These are phyloP conservation scores for Vidua chalybeata DNA, from an alignment of 2,113 vertebrate species.

Conservation along the genomic window DNA sequence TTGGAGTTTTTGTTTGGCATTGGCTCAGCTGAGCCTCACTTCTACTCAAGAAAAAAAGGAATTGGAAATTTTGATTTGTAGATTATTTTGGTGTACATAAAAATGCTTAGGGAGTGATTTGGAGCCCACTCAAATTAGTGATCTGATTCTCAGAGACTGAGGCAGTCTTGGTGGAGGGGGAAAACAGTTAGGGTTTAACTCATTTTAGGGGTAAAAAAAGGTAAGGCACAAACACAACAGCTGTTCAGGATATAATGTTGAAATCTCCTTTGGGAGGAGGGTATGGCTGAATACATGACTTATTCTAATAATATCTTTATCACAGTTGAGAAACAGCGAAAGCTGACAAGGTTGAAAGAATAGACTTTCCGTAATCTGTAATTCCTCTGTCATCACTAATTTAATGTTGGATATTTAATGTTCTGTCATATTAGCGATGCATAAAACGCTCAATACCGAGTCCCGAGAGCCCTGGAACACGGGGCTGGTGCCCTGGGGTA, in stretches of 20 bases:
- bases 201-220: not conserved
- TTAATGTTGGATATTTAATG: not conserved
- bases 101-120: not conserved
- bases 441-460: not conserved
- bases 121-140: not conserved
- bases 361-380: fast-evolving
- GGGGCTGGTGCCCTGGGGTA: fast-evolving
- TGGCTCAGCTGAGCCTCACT: not conserved
- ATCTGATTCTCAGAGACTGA: not conserved
- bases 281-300: not conserved
- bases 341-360: not conserved
- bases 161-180: not conserved
- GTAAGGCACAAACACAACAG: not conserved
- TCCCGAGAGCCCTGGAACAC: not conserved
- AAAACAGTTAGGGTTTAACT: not conserved
- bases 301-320: not conserved
- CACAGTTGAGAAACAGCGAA: not conserved
- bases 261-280: not conserved
- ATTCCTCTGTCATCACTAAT: not conserved
- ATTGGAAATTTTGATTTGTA: not conserved
- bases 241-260: not conserved
- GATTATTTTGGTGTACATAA: not conserved
- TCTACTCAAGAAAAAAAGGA: not conserved
- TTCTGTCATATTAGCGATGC: not conserved
- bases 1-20: not conserved